Conservation (phyloP, 1,140 invertebrate genomes). For the Eupeodes corollae region DNA sequence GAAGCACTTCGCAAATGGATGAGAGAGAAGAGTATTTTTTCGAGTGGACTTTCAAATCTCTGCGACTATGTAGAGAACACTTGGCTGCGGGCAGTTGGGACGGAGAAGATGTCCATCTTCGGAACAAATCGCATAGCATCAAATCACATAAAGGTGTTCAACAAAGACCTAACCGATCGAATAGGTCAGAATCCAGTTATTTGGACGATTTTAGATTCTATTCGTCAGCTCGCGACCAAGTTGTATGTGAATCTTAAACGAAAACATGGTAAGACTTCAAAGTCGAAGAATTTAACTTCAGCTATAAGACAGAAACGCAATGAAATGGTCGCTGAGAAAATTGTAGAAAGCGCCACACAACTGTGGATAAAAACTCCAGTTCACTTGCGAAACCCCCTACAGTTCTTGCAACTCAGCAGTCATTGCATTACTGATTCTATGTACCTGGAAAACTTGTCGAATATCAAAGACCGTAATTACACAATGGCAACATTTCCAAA, state of each 20-base stretch:
- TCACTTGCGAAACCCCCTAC: slow-evolving; percentile 6
- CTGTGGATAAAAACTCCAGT: slow-evolving; percentile 6
- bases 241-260: slow-evolving; percentile 1
- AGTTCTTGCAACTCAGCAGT: slow-evolving; percentile 5
- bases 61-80: slow-evolving; percentile 4
- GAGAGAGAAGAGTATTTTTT: slow-evolving; percentile 3
- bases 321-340: neutral
- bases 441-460: neutral
- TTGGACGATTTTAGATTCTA: slow-evolving; percentile 2
- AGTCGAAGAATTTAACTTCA: neutral
- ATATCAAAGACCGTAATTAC: neutral
- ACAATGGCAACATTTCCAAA: neutral
- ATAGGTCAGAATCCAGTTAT: neutral
- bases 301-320: neutral
- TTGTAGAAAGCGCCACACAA: slow-evolving; percentile 5
- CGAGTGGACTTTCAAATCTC: neutral
- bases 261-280: neutral
- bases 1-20: slow-evolving; percentile 8
- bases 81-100: slow-evolving; percentile 4
- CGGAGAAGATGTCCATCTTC: slow-evolving; percentile 9
- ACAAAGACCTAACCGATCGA: neutral
- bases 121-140: slow-evolving; percentile 1
- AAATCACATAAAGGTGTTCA: slow-evolving; percentile 6
- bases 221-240: slow-evolving; percentile 1
- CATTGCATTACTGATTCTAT: slow-evolving; percentile 7